Evolutionary conservation across 1,140 invertebrate species (phyloP).

Genomic region (Pseudomyrmex concolor): DNA sequence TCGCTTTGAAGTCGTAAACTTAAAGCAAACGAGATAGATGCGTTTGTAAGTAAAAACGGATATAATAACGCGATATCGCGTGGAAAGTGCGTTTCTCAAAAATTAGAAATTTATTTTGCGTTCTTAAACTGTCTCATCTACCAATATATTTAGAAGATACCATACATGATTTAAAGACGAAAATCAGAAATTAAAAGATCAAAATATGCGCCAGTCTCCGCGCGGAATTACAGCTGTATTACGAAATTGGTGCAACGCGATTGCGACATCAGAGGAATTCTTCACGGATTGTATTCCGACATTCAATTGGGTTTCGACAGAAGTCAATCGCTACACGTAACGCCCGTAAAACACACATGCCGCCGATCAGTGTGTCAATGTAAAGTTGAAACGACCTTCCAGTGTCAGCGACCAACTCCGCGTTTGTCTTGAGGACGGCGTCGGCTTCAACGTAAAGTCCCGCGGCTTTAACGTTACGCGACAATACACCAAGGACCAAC

Average conservation of each 20-base stretch:
- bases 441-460: neutral
- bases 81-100: neutral
- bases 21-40: conserved; percentile 19
- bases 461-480: conserved; percentile 57
- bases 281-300: conserved; percentile 2
- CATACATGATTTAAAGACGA: too few species aligned
- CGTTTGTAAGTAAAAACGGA: neutral
- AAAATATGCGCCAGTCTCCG: too few species aligned
- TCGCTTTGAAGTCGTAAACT: neutral
- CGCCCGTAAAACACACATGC: conserved; percentile 45
- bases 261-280: conserved; percentile 6
- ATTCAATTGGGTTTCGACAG: conserved; percentile 15
- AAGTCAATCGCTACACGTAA: conserved; percentile 54
- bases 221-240: conserved; percentile 17
- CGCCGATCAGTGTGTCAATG: conserved; percentile 71
- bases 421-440: conserved; percentile 67
- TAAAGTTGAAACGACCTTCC: conserved; percentile 72
- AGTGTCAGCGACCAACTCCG: conserved; percentile 72
- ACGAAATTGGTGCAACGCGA: conserved; percentile 43
- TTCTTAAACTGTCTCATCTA: too few species aligned
- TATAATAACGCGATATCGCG: neutral
- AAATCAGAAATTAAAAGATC: too few species aligned
- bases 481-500: conserved; percentile 71
- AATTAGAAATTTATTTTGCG: neutral
- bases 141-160: too few species aligned